phyloP scores from a whole-genome alignment of 2,113 vertebrate species.

The Mastomys natalensis region DNA sequence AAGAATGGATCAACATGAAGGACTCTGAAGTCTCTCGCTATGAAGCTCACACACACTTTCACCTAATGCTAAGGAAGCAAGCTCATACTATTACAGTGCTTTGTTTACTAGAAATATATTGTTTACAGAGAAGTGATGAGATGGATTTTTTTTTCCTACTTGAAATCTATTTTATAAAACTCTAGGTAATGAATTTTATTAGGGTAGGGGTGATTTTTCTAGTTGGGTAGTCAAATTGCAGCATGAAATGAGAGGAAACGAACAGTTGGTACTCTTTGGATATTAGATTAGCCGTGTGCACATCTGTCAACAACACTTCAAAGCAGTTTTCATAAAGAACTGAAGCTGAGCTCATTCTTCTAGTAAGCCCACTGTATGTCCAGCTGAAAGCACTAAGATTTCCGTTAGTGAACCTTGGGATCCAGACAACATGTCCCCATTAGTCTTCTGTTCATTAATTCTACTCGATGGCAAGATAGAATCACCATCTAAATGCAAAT shows the following conservation, averaged over 20 bases:
- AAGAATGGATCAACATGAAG: not conserved
- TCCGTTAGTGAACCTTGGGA: not conserved
- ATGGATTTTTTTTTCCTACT: not conserved
- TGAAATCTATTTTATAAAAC: not conserved
- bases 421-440: no score
- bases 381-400: not conserved
- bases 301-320: not conserved
- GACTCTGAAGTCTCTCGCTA: not conserved
- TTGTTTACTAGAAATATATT: not conserved
- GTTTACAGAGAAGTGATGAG: conserved; percentile 32
- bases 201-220: conserved; percentile 3
- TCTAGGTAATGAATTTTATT: conserved; percentile 27
- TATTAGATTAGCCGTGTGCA: not conserved
- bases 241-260: not conserved
- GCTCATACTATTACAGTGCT: not conserved
- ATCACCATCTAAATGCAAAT: conserved; percentile 14
- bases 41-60: not conserved
- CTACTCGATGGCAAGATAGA: not conserved
- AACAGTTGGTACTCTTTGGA: not conserved
- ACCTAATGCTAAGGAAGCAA: not conserved
- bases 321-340: not conserved
- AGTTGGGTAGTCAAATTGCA: not conserved
- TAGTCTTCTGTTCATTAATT: conserved; percentile 15
- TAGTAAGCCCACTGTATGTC: not conserved
- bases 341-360: not conserved